Percentiles rank a stretch among this genome's conserved stretches.
phyloP scores from a whole-genome alignment of 2,888 invertebrate genomes.

The Sthenelais limicola region DNA sequence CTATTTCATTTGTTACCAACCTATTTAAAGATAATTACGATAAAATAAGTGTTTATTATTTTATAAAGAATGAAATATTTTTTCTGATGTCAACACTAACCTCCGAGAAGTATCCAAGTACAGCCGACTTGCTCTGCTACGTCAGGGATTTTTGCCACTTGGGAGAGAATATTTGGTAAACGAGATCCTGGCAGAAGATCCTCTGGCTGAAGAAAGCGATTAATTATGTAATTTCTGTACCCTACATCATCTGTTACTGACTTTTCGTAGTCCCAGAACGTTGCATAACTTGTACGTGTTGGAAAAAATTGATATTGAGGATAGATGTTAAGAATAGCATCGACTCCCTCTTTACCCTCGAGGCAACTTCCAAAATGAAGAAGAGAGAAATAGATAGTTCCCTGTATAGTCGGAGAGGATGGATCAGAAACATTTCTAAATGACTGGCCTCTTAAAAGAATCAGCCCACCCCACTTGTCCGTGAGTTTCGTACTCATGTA shows the following conservation, averaged over 20 bases:
- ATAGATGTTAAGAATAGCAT: not conserved
- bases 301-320: too few species aligned
- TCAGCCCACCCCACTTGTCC: constrained; percentile 20
- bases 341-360: not conserved
- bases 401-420: not conserved
- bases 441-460: not conserved
- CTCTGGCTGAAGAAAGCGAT: constrained; percentile 27
- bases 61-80: too few species aligned
- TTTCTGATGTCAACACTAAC: too few species aligned
- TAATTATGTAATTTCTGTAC: constrained; percentile 43
- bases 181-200: not conserved
- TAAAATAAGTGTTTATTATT: too few species aligned
- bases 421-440: not conserved
- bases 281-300: constrained; percentile 35
- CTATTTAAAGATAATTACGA: too few species aligned
- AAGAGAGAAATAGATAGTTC: not conserved
- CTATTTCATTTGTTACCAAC: too few species aligned
- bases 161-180: not conserved
- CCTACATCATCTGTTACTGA: constrained; percentile 41
- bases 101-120: constrained; percentile 20
- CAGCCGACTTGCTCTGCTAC: not conserved
- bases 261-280: constrained; percentile 51
- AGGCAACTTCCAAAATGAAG: constrained; percentile 4
- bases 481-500: constrained; percentile 7
- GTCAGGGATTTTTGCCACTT: not conserved